Percentiles rank a stretch among this genome's conserved stretches.
These are phyloP conservation scores for Galendromus occidentalis DNA, from an alignment of 1,140 invertebrate species.

Conservation along the genomic window DNA sequence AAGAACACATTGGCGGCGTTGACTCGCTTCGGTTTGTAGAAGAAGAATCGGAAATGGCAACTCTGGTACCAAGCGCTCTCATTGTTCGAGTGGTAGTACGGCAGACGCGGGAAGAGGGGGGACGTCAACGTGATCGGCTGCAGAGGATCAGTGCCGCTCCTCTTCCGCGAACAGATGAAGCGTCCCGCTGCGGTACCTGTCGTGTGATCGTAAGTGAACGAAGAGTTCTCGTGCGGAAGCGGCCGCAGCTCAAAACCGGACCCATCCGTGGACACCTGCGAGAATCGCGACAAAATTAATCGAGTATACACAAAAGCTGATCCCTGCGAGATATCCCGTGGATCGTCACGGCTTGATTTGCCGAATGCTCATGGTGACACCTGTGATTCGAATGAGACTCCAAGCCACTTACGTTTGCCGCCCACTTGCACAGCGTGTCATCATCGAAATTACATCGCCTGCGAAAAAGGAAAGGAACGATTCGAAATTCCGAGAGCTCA, in stretches of 20 bases:
- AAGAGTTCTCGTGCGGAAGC: background rate
- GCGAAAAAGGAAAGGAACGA: background rate
- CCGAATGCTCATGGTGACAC: too few relatives aligned
- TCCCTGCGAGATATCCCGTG: too few relatives aligned
- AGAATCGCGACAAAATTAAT: too few relatives aligned
- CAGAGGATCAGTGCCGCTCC: background rate
- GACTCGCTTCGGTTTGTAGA: background rate
- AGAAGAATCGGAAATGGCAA: conserved; percentile 8
- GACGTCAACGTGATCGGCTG: background rate
- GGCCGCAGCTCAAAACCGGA: background rate
- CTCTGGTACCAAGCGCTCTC: background rate
- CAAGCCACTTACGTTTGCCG: background rate
- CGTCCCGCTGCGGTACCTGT: background rate
- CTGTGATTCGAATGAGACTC: too few relatives aligned
- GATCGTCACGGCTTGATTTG: too few relatives aligned
- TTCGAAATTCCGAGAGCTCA: too few relatives aligned
- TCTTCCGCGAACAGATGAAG: background rate
- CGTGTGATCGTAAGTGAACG: background rate
- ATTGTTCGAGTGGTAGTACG: conserved; percentile 3
- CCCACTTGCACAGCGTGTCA: background rate
- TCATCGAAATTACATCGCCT: background rate
- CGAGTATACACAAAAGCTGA: too few relatives aligned
- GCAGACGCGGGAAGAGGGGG: background rate
- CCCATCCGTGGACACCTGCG: background rate
- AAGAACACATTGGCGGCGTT: background rate